Conservation (phyloP, 2,113 vertebrate genomes). For the Xerus inauris region DNA sequence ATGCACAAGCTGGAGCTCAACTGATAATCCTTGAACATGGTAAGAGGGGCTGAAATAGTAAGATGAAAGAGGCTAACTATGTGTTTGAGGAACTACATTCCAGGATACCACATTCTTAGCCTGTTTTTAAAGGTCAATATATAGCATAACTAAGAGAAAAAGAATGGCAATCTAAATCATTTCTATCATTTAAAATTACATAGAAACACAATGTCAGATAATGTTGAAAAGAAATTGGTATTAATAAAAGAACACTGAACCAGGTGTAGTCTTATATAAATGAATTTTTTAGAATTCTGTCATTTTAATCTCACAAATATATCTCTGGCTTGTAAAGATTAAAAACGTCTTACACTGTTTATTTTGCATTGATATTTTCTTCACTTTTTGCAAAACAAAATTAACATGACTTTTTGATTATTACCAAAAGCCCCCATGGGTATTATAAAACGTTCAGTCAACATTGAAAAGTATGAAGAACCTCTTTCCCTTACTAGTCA, state of each 20-base stretch:
- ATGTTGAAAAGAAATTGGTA: conserved; percentile 45
- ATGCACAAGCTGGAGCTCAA: conserved; percentile 95
- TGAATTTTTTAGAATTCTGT: background rate
- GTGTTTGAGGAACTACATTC: background rate
- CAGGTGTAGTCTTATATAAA: background rate
- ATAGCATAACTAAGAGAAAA: background rate
- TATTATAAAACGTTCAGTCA: conserved; percentile 49
- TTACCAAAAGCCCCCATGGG: background rate
- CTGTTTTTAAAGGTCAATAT: background rate
- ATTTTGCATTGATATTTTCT: conserved; percentile 32
- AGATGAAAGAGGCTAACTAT: background rate
- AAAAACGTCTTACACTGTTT: conserved; percentile 30
- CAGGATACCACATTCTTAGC: background rate
- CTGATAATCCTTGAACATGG: conserved; percentile 97
- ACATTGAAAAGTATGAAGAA: conserved; percentile 9
- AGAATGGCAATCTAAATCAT: background rate
- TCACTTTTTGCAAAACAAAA: conserved; percentile 50
- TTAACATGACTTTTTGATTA: conserved; percentile 49
- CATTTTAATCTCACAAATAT: conserved; percentile 35
- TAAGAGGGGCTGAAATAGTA: conserved; percentile 84
- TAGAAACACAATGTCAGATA: conserved; percentile 32
- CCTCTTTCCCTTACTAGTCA: background rate
- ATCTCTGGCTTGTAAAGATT: conserved; percentile 46
- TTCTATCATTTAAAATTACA: background rate
- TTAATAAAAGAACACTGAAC: conserved; percentile 4